Percentiles rank a stretch among this genome's conserved stretches.
phyloP scores from a whole-genome alignment of 2,888 invertebrate species.

The Embidobia sp. region DNA sequence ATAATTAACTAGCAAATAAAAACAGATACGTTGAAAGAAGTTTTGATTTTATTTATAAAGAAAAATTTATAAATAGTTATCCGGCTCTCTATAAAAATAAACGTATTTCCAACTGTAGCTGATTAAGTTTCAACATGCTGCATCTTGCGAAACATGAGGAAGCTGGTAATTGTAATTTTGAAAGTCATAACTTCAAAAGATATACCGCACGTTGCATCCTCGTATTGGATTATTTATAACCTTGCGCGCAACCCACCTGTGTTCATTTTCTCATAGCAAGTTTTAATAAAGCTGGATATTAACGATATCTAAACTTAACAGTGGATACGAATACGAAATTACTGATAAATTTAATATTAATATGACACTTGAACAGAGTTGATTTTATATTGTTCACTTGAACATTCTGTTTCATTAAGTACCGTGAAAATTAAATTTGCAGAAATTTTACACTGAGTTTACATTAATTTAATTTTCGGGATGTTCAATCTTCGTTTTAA shows the following conservation, averaged over 20 bases:
- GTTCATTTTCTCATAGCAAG: constrained; percentile 56
- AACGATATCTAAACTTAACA: constrained; percentile 36
- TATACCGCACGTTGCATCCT: constrained; percentile 56
- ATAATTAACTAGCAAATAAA: too few relatives aligned
- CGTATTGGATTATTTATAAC: constrained; percentile 62
- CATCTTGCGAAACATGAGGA: constrained; percentile 46
- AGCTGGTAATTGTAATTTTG: constrained; percentile 63
- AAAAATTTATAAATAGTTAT: constrained; percentile 1
- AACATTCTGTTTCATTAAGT: too few relatives aligned
- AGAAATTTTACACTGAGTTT: too few relatives aligned
- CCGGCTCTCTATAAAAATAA: constrained; percentile 18
- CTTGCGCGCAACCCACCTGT: constrained; percentile 35
- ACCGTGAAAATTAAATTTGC: too few relatives aligned
- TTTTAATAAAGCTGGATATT: constrained; percentile 60
- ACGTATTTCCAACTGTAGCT: constrained; percentile 30
- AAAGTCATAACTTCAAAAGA: constrained; percentile 62
- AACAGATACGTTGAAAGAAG: too few relatives aligned
- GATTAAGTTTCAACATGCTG: constrained; percentile 46
- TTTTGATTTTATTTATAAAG: neutral
- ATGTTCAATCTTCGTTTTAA: too few relatives aligned
- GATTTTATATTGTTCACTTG: too few relatives aligned
- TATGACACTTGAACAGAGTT: constrained; percentile 3
- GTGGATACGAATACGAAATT: constrained; percentile 22
- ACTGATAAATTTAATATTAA: constrained; percentile 25
- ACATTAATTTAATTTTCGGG: too few relatives aligned